A percentile compares a stretch with the other conserved stretches of the same genome.
Evolutionary conservation across 1,140 invertebrate genomes (phyloP).

Genomic region (Babylonia areolata): DNA sequence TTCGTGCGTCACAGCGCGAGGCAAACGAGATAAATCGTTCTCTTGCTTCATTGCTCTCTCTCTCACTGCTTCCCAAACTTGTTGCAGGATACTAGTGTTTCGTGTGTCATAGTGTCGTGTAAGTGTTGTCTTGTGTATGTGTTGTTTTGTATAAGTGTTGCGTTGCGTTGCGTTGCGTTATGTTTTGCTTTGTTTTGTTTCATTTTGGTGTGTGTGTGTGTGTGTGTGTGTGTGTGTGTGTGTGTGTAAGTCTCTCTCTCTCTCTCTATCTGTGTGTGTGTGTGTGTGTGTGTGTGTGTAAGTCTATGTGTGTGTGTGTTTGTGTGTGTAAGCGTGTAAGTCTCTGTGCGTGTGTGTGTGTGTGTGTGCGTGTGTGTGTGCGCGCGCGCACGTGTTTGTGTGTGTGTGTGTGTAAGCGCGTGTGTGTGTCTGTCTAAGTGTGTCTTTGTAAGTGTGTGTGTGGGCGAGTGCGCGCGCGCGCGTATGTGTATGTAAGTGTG

Average conservation of each 20-base stretch:
- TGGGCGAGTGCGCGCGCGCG: not conserved
- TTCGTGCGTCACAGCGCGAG: not conserved
- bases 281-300: no score
- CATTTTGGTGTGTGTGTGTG: no score
- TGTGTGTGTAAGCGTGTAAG: not conserved
- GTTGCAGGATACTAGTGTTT: not conserved
- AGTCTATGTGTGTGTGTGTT: not conserved
- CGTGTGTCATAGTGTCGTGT: not conserved
- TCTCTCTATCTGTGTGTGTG: not conserved
- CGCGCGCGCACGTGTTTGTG: not conserved
- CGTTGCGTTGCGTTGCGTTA: no score
- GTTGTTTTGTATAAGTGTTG: not conserved
- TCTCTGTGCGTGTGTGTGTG: not conserved
- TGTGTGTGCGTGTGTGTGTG: slow-evolving; percentile 1
- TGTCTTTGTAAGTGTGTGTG: not conserved
- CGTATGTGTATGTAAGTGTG: not conserved
- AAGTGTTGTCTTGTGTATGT: not conserved
- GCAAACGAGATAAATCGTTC: no score
- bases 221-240: no score
- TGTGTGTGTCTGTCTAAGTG: not conserved
- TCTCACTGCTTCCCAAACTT: no score
- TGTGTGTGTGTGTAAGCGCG: not conserved
- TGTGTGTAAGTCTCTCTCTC: not conserved
- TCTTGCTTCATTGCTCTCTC: no score
- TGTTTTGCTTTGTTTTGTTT: no score